Conservation (phyloP, 1,140 invertebrate genomes). For the Drosophila melanica region DNA sequence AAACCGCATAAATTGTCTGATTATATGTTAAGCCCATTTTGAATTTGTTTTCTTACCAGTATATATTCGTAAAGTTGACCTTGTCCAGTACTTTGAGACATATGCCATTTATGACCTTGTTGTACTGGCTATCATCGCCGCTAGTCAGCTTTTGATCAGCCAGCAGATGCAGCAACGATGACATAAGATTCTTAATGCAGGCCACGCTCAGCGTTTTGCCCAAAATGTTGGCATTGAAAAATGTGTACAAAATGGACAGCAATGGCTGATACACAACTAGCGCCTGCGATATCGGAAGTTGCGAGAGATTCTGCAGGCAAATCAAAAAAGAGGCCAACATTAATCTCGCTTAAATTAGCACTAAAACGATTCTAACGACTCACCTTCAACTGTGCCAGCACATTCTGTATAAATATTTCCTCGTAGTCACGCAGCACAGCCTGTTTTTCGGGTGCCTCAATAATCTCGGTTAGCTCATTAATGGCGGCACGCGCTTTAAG, state of each 20-base stretch:
- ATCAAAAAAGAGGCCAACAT: slow-evolving; percentile 50
- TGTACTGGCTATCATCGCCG: slow-evolving; percentile 81
- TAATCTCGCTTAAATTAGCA: background rate
- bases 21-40: background rate
- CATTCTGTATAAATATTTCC: slow-evolving; percentile 83
- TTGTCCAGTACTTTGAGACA: slow-evolving; percentile 82
- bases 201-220: slow-evolving; percentile 78
- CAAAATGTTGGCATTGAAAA: slow-evolving; percentile 92
- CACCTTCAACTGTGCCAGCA: slow-evolving; percentile 80
- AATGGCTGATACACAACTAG: slow-evolving; percentile 94
- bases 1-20: background rate
- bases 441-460: slow-evolving; percentile 82
- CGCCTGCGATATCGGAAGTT: slow-evolving; percentile 93
- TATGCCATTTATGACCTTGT: slow-evolving; percentile 83
- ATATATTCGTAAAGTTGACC: slow-evolving; percentile 82
- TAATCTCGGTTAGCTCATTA: slow-evolving; percentile 76
- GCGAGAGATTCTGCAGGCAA: slow-evolving; percentile 85
- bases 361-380: background rate
- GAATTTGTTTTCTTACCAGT: slow-evolving; percentile 73
- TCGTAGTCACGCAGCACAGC: slow-evolving; percentile 82
- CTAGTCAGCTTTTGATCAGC: slow-evolving; percentile 79
- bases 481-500: slow-evolving; percentile 77
- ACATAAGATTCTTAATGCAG: slow-evolving; percentile 83
- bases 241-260: slow-evolving; percentile 92
- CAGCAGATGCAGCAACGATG: slow-evolving; percentile 74